phyloP scores from a whole-genome alignment of 2,888 invertebrate species.

The Hirtodrosophila trivittata region DNA sequence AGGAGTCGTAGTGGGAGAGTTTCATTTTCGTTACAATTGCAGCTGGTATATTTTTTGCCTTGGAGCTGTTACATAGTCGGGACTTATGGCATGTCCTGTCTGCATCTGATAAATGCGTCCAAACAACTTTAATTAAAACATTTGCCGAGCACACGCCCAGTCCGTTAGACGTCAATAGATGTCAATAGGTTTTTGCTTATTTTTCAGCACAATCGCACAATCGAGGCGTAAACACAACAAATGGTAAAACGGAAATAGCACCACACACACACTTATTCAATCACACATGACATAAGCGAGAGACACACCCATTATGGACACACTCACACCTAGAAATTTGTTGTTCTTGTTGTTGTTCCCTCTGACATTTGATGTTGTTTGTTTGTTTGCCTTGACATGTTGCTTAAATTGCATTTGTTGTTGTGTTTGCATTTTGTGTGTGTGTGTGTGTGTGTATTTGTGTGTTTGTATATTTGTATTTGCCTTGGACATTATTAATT shows the following conservation, averaged over 20 bases:
- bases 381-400: conserved; percentile 69
- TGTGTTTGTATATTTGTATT: conserved; percentile 48
- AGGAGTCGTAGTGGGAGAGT: conserved; percentile 8
- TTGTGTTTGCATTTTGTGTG: conserved; percentile 23
- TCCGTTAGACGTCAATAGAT: conserved; percentile 57
- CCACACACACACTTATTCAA: conserved; percentile 6
- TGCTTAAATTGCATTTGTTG: conserved; percentile 61
- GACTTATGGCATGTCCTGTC: conserved; percentile 69
- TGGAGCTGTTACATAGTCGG: conserved; percentile 40
- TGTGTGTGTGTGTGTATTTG: conserved; percentile 14
- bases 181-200: conserved; percentile 64
- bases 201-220: conserved; percentile 74
- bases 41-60: conserved; percentile 27
- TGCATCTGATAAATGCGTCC: conserved; percentile 76
- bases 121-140: conserved; percentile 79
- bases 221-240: conserved; percentile 76
- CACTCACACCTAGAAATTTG: conserved; percentile 28
- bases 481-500: conserved; percentile 57
- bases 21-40: conserved; percentile 43
- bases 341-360: conserved; percentile 23
- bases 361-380: conserved; percentile 55
- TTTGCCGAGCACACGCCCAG: conserved; percentile 44
- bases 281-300: conserved; percentile 2
- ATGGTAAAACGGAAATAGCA: conserved; percentile 55
- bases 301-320: conserved; percentile 22